These are phyloP conservation scores for Triops cancriformis DNA, from an alignment of 1,140 invertebrate genomes.

Conservation along the genomic window DNA sequence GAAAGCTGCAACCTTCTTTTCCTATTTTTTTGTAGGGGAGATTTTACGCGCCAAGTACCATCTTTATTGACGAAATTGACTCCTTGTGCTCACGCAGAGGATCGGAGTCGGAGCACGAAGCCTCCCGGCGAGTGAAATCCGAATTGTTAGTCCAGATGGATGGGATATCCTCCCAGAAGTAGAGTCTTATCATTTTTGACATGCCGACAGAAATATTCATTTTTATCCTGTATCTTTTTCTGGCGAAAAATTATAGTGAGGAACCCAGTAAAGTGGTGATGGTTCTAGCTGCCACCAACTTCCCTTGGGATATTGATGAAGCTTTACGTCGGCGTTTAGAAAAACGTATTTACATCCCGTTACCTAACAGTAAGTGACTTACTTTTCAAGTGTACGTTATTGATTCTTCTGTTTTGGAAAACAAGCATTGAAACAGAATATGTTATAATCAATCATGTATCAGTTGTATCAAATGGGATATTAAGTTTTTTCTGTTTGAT, in stretches of 20 bases:
- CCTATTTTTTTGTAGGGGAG: conserved; percentile 58
- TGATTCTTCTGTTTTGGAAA: background rate
- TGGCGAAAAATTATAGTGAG: conserved; percentile 39
- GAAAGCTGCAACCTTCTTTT: conserved; percentile 27
- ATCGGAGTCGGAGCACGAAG: conserved; percentile 95
- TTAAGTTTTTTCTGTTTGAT: background rate
- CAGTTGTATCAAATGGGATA: background rate
- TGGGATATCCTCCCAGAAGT: conserved; percentile 72
- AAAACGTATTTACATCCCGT: conserved; percentile 98
- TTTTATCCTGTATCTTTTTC: conserved; percentile 26
- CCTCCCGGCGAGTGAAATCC: conserved; percentile 92
- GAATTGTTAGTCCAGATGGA: conserved; percentile 99
- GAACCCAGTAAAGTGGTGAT: conserved; percentile 75
- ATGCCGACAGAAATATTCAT: background rate
- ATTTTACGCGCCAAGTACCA: conserved; percentile 97
- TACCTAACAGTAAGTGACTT: conserved; percentile 66
- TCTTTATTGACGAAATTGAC: conserved; percentile 99
- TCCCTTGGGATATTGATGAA: conserved; percentile 99
- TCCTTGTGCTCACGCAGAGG: conserved; percentile 92
- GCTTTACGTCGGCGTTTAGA: conserved; percentile 88
- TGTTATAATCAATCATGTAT: no score
- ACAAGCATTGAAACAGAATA: no score
- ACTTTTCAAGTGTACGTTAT: background rate
- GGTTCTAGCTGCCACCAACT: conserved; percentile 98
- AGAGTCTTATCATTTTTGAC: conserved; percentile 23